These are phyloP conservation scores for Mesodorylaimus sp. DNA, from an alignment of 2,888 invertebrate genomes.

Conservation along the genomic window DNA sequence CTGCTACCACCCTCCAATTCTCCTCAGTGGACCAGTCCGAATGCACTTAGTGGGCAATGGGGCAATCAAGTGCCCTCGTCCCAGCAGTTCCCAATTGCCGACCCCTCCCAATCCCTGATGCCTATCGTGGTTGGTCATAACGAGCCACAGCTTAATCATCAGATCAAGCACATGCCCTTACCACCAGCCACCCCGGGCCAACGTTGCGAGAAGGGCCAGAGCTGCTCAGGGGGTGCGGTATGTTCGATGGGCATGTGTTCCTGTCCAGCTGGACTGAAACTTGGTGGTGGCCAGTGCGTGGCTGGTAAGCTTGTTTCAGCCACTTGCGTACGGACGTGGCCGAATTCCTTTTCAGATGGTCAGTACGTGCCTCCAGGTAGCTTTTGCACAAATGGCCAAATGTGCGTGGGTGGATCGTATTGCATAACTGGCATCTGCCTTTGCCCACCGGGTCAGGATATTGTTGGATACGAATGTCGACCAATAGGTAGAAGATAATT, in stretches of 20 bases:
- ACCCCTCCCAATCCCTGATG: too few species aligned
- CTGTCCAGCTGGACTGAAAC: neutral
- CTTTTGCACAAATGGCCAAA: slow-evolving; percentile 7
- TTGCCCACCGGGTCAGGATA: slow-evolving; percentile 15
- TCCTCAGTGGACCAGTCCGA: too few species aligned
- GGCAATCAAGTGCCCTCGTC: too few species aligned
- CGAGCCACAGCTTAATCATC: too few species aligned
- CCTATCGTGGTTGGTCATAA: too few species aligned
- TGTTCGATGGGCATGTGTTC: neutral
- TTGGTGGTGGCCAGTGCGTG: neutral
- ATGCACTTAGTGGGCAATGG: too few species aligned
- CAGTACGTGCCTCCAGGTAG: slow-evolving; percentile 7
- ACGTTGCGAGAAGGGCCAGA: neutral
- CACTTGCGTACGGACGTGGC: neutral
- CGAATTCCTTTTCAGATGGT: neutral
- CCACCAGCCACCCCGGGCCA: neutral
- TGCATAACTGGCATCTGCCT: slow-evolving; percentile 20
- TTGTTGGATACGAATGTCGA: neutral
- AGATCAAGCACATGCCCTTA: too few species aligned
- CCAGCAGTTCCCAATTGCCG: too few species aligned
- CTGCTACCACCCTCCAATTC: too few species aligned
- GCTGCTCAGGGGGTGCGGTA: neutral
- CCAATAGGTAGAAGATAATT: too few species aligned
- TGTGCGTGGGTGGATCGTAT: slow-evolving; percentile 14
- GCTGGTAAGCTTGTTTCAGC: neutral